Evolutionary conservation across 2,113 vertebrate genomes (phyloP).

Genomic region (Fulmarus glacialis): DNA sequence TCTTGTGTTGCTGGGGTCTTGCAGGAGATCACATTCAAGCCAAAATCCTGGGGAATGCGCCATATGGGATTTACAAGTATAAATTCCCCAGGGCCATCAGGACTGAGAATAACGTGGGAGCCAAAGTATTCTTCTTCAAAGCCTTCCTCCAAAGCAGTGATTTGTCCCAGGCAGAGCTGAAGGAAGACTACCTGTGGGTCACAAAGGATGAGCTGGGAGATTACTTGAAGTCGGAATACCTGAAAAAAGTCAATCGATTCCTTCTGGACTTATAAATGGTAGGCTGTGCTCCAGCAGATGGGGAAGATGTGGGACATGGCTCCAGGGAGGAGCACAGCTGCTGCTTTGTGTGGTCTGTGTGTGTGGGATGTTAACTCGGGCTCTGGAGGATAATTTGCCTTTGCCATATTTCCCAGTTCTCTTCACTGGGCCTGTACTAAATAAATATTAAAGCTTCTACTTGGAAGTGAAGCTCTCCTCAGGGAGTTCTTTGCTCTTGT

Average conservation of each 20-base stretch:
- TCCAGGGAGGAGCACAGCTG: not conserved
- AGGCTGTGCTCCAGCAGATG: not conserved
- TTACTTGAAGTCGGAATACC: constrained; percentile 87
- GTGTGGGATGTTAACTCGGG: not conserved
- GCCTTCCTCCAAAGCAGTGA: constrained; percentile 80
- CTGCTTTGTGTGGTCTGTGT: not conserved
- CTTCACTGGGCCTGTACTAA: constrained; percentile 2
- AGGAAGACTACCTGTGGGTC: constrained; percentile 82
- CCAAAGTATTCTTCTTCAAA: constrained; percentile 98
- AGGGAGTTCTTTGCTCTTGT: constrained; percentile 34
- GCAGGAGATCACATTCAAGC: constrained; percentile 82
- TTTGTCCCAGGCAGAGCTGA: constrained; percentile 29
- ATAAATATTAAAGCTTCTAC: constrained; percentile 60
- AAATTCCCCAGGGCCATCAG: constrained; percentile 85
- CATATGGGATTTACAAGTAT: constrained; percentile 94
- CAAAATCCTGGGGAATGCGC: constrained; percentile 90
- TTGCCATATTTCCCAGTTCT: constrained; percentile 24
- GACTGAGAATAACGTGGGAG: constrained; percentile 80
- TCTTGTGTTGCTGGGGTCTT: not conserved
- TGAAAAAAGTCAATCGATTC: constrained; percentile 85
- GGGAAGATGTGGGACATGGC: not conserved
- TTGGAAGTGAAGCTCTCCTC: not conserved
- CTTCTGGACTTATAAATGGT: constrained; percentile 78
- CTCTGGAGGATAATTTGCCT: constrained; percentile 54
- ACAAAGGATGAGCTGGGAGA: constrained; percentile 85